A percentile compares a stretch with the other conserved stretches of the same genome.
These are phyloP conservation scores for Alloscopus bannaensis DNA, from an alignment of 2,888 invertebrate genomes.

Conservation along the genomic window DNA sequence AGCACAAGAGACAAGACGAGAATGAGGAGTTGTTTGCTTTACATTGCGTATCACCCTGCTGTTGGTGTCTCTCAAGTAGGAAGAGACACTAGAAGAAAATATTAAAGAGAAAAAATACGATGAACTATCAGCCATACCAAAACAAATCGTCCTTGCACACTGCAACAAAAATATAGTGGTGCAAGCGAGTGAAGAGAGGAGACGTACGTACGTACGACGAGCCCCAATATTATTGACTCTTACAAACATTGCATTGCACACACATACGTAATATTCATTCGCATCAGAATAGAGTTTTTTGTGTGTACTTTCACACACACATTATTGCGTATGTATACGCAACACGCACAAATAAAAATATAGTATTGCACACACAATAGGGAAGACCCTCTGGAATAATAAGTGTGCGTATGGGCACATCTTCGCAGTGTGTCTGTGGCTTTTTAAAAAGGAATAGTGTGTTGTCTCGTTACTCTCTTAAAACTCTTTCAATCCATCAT, in stretches of 20 bases:
- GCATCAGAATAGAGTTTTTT: too few relatives aligned
- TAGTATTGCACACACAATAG: slow-evolving; percentile 8
- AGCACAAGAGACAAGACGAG: slow-evolving; percentile 20
- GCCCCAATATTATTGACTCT: slow-evolving; percentile 6
- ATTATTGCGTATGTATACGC: slow-evolving; percentile 8
- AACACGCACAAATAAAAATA: slow-evolving; percentile 39
- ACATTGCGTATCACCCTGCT: not conserved
- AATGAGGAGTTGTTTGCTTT: slow-evolving; percentile 30
- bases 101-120: slow-evolving; percentile 8
- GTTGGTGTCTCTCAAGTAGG: not conserved
- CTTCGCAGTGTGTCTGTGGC: slow-evolving; percentile 20
- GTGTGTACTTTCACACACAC: slow-evolving; percentile 3
- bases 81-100: not conserved
- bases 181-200: not conserved
- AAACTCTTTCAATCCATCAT: too few relatives aligned
- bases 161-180: slow-evolving; percentile 10
- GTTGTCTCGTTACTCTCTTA: slow-evolving; percentile 7
- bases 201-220: not conserved
- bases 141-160: slow-evolving; percentile 44
- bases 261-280: slow-evolving; percentile 6
- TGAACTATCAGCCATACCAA: slow-evolving; percentile 43
- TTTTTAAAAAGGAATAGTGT: slow-evolving; percentile 9
- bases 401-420: slow-evolving; percentile 14
- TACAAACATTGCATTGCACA: slow-evolving; percentile 13
- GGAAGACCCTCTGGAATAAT: too few relatives aligned